phyloP scores from a whole-genome alignment of 1,140 invertebrate genomes.

The Sipha flava region DNA sequence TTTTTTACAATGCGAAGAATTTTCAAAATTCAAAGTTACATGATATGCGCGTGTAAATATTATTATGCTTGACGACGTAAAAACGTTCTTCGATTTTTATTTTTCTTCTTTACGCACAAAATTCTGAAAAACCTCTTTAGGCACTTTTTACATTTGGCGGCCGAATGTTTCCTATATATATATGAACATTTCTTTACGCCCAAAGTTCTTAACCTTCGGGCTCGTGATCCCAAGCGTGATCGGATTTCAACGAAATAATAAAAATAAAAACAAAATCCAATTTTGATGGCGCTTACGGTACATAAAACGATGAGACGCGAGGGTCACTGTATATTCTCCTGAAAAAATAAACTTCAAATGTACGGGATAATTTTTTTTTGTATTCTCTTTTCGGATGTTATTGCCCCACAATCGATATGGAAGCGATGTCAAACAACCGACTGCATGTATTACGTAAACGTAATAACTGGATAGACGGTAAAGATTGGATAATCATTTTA shows the following conservation, averaged over 20 bases:
- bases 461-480: no score
- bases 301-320: background rate
- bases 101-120: background rate
- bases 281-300: no score
- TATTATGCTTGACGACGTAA: no score
- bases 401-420: background rate
- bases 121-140: background rate
- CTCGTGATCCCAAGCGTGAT: background rate
- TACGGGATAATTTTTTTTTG: background rate
- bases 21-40: no score
- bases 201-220: background rate
- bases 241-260: background rate
- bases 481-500: no score
- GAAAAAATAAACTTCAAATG: background rate
- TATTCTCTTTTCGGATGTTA: background rate
- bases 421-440: no score
- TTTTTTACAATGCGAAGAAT: no score
- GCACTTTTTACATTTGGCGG: background rate
- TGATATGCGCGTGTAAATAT: no score
- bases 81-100: no score
- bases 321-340: background rate
- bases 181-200: background rate
- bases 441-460: background rate
- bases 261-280: background rate
- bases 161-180: background rate